These are phyloP conservation scores for Acanthosoma haemorrhoidale DNA, from an alignment of 2,888 invertebrate species.

Conservation along the genomic window DNA sequence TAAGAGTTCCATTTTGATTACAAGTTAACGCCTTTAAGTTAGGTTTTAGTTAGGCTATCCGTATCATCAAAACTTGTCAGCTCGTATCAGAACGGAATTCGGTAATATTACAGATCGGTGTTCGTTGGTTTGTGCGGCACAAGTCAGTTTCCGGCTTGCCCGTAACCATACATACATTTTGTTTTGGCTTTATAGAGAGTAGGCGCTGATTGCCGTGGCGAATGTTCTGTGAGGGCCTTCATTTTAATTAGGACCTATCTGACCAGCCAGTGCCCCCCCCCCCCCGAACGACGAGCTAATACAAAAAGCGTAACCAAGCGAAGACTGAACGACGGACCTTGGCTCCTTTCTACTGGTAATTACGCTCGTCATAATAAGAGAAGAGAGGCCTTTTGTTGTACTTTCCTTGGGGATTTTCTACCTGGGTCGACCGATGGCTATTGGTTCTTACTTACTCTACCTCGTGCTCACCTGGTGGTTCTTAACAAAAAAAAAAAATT, in stretches of 20 bases:
- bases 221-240: no score
- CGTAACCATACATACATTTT: no score
- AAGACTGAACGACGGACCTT: slow-evolving; percentile 16
- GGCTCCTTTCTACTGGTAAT: not conserved
- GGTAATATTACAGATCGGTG: no score
- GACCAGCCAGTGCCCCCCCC: not conserved
- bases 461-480: not conserved
- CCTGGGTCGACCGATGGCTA: not conserved
- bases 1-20: no score
- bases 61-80: no score
- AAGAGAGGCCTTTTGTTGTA: not conserved
- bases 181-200: no score
- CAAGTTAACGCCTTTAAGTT: no score
- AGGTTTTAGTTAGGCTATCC: no score
- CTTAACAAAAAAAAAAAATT: not conserved
- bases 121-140: no score
- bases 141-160: no score
- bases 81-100: no score
- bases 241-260: not conserved
- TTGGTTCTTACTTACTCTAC: slow-evolving; percentile 1
- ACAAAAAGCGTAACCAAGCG: slow-evolving; percentile 20
- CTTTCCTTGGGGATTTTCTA: not conserved
- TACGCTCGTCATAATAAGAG: slow-evolving; percentile 6
- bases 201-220: no score
- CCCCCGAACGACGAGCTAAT: not conserved